phyloP scores from a whole-genome alignment of 2,113 vertebrate genomes.

The Cheirogaleus medius region DNA sequence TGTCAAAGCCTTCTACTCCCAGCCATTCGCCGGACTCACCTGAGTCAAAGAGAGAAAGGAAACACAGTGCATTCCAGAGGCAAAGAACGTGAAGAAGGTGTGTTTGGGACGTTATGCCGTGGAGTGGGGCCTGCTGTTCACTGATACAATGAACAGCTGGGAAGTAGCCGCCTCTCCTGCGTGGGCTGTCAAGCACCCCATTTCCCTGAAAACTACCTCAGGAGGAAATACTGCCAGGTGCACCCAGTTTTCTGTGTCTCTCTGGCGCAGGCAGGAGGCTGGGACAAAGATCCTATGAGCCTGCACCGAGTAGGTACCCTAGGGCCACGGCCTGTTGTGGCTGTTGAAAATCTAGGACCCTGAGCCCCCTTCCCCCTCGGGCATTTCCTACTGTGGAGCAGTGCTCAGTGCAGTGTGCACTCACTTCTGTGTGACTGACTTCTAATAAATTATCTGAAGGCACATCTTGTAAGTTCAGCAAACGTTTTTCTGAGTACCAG shows the following conservation, averaged over 20 bases:
- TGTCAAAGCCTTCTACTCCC: neutral
- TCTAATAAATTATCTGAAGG: neutral
- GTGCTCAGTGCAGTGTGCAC: neutral
- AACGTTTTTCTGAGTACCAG: neutral
- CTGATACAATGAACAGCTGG: neutral
- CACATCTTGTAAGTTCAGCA: neutral
- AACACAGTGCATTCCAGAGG: neutral
- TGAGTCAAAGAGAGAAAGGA: neutral
- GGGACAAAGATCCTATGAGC: neutral
- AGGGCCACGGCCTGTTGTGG: neutral
- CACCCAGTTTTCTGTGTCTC: neutral
- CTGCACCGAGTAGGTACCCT: rapidly evolving
- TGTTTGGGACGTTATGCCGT: neutral
- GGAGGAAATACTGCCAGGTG: neutral
- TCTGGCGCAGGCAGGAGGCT: too few species aligned
- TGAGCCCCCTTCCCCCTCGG: neutral
- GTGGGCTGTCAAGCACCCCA: neutral
- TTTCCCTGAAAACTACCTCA: neutral
- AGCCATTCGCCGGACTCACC: neutral
- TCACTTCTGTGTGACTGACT: neutral
- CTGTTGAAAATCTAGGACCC: neutral
- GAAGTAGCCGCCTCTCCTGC: neutral
- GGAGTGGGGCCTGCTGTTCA: neutral
- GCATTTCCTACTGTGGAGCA: too few species aligned
- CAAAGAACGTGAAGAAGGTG: neutral